phyloP scores from a whole-genome alignment of 2,113 vertebrate species.

The Oophaga pumilio region DNA sequence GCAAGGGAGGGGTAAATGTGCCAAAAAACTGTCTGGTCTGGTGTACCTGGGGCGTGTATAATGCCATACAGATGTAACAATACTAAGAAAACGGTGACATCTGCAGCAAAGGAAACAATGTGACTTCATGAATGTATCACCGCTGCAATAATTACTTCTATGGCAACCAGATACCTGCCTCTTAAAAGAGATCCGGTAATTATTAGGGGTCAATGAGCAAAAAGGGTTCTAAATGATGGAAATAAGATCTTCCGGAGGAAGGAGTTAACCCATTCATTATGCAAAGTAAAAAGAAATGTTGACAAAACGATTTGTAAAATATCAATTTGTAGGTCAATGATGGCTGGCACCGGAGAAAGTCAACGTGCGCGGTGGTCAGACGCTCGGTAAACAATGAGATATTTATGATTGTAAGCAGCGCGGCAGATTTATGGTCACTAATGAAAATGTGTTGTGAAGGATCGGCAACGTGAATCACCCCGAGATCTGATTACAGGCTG shows the following conservation, averaged over 20 bases:
- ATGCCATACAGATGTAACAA: background rate
- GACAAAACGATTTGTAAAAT: background rate
- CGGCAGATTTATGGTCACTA: background rate
- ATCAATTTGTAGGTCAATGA: constrained; percentile 11
- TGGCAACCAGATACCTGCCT: background rate
- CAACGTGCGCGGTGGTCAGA: background rate
- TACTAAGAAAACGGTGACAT: background rate
- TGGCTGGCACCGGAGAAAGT: background rate
- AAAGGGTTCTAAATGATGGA: background rate
- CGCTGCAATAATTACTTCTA: background rate
- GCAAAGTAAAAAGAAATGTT: background rate
- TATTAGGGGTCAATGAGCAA: constrained; percentile 10
- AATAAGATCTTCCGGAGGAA: background rate
- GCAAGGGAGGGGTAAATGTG: background rate
- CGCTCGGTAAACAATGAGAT: background rate
- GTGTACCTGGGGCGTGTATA: background rate
- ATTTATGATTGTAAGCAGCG: background rate
- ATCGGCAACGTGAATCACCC: background rate
- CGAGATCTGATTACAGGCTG: background rate
- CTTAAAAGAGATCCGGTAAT: background rate
- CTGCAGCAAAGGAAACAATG: background rate
- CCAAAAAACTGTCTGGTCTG: background rate
- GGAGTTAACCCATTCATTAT: background rate
- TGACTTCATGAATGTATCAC: background rate
- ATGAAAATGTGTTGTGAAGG: background rate